phyloP scores from a whole-genome alignment of 2,113 vertebrate genomes.

The Chiloscyllium plagiosum region DNA sequence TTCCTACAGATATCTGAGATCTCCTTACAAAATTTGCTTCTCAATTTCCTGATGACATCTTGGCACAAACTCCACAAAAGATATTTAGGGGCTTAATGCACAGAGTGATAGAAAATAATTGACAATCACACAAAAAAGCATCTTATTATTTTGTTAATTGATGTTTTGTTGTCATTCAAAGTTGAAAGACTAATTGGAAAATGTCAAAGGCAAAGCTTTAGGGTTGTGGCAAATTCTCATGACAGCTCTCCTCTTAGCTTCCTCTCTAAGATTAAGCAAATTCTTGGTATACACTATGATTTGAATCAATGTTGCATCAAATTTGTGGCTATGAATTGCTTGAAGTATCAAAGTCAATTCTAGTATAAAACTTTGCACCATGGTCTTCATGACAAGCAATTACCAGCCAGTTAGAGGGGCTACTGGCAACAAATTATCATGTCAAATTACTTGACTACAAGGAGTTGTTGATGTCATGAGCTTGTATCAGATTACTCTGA shows the following conservation, averaged over 20 bases:
- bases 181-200: background rate
- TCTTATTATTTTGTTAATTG: background rate
- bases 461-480: background rate
- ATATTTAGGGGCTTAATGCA: background rate
- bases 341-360: background rate
- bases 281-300: background rate
- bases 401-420: background rate
- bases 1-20: too few relatives aligned
- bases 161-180: background rate
- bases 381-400: background rate
- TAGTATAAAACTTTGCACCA: background rate
- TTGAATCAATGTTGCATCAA: background rate
- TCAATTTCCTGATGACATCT: background rate
- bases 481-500: background rate
- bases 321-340: background rate
- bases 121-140: background rate
- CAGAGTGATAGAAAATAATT: background rate
- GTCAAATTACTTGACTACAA: background rate
- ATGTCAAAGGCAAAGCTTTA: background rate
- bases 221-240: background rate
- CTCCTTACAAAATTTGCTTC: too few relatives aligned
- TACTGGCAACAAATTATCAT: background rate
- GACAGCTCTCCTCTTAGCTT: background rate
- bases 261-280: background rate
- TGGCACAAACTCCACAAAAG: background rate